Conservation (phyloP, 2,797 vertebrate species). For the Sebastes paucispinis region DNA sequence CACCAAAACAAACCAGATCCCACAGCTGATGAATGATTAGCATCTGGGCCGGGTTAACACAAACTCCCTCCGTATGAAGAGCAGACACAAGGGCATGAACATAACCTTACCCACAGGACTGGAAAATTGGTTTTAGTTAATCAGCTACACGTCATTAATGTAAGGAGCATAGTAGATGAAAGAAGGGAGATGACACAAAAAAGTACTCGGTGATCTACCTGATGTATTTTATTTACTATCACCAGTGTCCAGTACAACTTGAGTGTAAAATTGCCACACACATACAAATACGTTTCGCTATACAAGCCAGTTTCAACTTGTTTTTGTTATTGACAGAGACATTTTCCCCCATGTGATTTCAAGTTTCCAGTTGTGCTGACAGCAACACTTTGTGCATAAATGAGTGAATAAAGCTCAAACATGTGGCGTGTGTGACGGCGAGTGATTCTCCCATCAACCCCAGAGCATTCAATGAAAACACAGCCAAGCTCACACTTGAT, state of each 20-base stretch:
- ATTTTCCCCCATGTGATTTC: neutral
- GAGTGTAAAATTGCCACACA: neutral
- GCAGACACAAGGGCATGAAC: constrained; percentile 32
- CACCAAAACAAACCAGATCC: constrained; percentile 27
- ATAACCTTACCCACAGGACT: constrained; percentile 50
- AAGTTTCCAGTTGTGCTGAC: constrained; percentile 5
- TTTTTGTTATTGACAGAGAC: constrained; percentile 21
- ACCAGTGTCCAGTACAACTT: neutral
- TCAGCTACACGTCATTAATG: constrained; percentile 56
- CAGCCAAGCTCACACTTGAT: constrained; percentile 54
- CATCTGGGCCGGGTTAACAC: constrained; percentile 31
- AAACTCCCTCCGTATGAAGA: constrained; percentile 15
- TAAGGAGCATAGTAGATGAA: neutral
- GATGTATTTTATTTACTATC: neutral
- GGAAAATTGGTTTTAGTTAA: constrained; percentile 73
- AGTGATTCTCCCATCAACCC: constrained; percentile 46
- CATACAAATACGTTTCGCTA: neutral
- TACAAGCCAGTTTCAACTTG: neutral
- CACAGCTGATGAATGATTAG: constrained; percentile 66
- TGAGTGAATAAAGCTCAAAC: constrained; percentile 29
- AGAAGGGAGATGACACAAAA: neutral
- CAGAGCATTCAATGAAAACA: constrained; percentile 55
- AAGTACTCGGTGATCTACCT: neutral
- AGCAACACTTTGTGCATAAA: constrained; percentile 15
- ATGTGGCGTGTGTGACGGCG: constrained; percentile 33